Percentiles rank a stretch among this genome's conserved stretches.
These are phyloP conservation scores for Macrosiphum euphorbiae DNA, from an alignment of 2,888 invertebrate species.

Conservation along the genomic window DNA sequence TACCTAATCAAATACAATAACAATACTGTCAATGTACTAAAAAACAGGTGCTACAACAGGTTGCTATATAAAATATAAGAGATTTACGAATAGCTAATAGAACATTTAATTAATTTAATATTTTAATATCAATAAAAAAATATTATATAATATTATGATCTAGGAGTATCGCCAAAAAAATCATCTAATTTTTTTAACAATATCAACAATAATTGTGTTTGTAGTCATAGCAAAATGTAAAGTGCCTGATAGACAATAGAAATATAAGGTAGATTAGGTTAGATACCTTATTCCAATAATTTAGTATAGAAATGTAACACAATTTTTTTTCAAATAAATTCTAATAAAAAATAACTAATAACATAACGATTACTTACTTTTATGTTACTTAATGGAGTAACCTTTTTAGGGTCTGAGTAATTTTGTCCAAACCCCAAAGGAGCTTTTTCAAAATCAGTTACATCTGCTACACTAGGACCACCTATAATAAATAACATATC, in stretches of 20 bases:
- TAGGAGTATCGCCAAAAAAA: background rate
- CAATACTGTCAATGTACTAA: background rate
- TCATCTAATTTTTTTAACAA: background rate
- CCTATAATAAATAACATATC: background rate
- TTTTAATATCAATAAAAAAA: background rate
- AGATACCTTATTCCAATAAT: background rate
- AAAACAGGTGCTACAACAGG: background rate
- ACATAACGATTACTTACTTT: conserved; percentile 38
- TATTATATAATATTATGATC: background rate
- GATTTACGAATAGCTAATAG: background rate
- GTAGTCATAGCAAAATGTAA: background rate
- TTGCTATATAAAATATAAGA: background rate
- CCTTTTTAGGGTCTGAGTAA: conserved; percentile 48
- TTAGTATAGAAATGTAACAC: background rate
- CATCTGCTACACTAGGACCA: conserved; percentile 59
- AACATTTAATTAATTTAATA: background rate
- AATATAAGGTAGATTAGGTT: background rate
- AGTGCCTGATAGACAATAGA: background rate
- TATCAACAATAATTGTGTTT: background rate
- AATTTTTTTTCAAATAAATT: background rate
- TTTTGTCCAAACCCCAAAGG: conserved; percentile 61
- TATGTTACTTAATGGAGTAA: background rate
- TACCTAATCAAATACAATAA: background rate
- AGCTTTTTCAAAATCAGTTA: conserved; percentile 60
- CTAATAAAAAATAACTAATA: background rate